A percentile compares a stretch with the other conserved stretches of the same genome.
These are phyloP conservation scores for Patagioenas fasciata DNA, from an alignment of 2,113 vertebrate species.

Conservation along the genomic window DNA sequence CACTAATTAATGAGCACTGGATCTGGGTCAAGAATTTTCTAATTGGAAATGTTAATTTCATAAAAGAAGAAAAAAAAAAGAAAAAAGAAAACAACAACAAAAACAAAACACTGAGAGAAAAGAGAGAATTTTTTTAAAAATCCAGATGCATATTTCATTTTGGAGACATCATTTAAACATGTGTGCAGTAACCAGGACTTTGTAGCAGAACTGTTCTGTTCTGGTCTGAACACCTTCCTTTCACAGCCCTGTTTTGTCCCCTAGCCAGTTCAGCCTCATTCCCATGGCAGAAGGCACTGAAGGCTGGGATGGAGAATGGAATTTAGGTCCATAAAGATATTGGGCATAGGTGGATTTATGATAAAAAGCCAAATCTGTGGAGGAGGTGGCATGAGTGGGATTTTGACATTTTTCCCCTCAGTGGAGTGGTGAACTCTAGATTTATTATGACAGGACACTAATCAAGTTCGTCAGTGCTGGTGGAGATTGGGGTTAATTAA, in stretches of 20 bases:
- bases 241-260: not conserved
- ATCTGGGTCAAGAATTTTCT: constrained; percentile 23
- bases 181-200: not conserved
- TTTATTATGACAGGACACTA: not conserved
- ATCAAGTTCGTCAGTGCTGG: not conserved
- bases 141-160: not conserved
- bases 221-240: not conserved
- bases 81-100: no score
- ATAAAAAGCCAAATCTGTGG: not conserved
- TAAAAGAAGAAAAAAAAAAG: not conserved
- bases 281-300: not conserved
- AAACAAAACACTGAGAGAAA: no score
- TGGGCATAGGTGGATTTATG: not conserved
- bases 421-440: not conserved
- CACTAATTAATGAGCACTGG: constrained; percentile 25
- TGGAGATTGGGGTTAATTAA: not conserved
- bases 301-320: not conserved
- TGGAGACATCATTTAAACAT: not conserved
- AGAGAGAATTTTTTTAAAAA: not conserved
- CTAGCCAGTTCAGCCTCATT: not conserved
- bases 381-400: not conserved
- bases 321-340: not conserved
- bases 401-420: not conserved
- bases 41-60: constrained; percentile 7
- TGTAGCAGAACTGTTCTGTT: not conserved